phyloP scores from a whole-genome alignment of 1,140 invertebrate species.

The Octopus sinensis region DNA sequence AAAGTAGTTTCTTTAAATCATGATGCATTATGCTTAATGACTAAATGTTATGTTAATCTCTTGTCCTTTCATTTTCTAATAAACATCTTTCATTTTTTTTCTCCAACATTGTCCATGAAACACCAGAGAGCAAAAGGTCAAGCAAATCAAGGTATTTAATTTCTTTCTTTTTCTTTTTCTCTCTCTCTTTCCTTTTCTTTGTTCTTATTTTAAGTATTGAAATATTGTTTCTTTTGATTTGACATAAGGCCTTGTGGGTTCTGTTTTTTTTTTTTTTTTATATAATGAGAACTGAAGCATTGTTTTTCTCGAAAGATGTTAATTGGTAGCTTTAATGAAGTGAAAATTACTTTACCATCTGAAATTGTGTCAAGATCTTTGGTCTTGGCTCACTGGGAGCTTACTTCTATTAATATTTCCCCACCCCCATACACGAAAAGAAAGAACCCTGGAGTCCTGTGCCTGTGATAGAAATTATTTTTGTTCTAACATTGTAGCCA shows the following conservation, averaged over 20 bases:
- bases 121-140: conserved; percentile 51
- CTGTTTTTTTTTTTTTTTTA: too few relatives aligned
- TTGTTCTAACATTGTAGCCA: too few relatives aligned
- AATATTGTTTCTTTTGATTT: neutral
- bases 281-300: too few relatives aligned
- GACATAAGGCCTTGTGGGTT: neutral
- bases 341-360: too few relatives aligned
- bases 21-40: neutral
- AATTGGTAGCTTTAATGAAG: too few relatives aligned
- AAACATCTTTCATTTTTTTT: conserved; percentile 23
- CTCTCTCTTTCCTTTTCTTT: neutral
- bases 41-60: neutral
- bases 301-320: too few relatives aligned
- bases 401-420: too few relatives aligned
- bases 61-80: neutral
- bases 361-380: too few relatives aligned
- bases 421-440: too few relatives aligned
- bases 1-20: neutral
- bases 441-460: too few relatives aligned
- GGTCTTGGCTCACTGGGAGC: too few relatives aligned
- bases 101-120: conserved; percentile 35
- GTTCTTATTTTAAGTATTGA: neutral
- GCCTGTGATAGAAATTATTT: too few relatives aligned
- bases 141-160: conserved; percentile 48
- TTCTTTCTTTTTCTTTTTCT: neutral